Evolutionary conservation across 2,797 vertebrate genomes (phyloP).

Genomic region (Epinephelus malabaricus): DNA sequence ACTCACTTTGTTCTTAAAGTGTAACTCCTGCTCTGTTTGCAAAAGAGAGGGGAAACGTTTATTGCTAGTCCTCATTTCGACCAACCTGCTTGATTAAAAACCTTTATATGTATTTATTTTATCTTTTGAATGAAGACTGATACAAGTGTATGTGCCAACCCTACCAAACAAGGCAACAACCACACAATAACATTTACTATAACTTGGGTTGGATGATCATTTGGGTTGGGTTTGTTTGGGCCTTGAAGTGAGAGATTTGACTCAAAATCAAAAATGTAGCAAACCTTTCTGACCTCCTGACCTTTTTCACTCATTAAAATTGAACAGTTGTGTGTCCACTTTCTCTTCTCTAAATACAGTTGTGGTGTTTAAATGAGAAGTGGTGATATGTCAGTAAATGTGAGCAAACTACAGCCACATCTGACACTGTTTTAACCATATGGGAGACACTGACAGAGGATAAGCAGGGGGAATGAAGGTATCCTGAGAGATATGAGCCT

Average conservation of each 20-base stretch:
- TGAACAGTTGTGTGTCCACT: neutral
- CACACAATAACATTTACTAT: neutral
- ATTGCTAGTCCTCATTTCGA: neutral
- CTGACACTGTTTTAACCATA: constrained; percentile 2
- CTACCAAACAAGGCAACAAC: neutral
- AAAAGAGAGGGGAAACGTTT: neutral
- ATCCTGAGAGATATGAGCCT: constrained; percentile 36
- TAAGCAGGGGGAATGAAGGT: constrained; percentile 13
- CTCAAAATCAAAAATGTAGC: neutral
- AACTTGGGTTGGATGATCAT: no score
- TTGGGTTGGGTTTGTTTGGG: neutral
- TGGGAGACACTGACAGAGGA: constrained; percentile 27
- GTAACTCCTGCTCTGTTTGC: neutral
- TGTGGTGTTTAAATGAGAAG: neutral
- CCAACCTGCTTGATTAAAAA: constrained; percentile 3
- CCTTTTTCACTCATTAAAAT: neutral
- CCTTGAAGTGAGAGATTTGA: constrained; percentile 2
- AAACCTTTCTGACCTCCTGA: neutral
- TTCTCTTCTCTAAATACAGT: neutral
- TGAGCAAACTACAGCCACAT: neutral
- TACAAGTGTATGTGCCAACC: neutral
- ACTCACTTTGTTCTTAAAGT: neutral
- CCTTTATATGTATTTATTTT: neutral
- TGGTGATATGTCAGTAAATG: neutral
- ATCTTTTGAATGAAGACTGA: neutral